Evolutionary conservation across 2,797 vertebrate genomes (phyloP).

Genomic region (Phalloptychus januarius): DNA sequence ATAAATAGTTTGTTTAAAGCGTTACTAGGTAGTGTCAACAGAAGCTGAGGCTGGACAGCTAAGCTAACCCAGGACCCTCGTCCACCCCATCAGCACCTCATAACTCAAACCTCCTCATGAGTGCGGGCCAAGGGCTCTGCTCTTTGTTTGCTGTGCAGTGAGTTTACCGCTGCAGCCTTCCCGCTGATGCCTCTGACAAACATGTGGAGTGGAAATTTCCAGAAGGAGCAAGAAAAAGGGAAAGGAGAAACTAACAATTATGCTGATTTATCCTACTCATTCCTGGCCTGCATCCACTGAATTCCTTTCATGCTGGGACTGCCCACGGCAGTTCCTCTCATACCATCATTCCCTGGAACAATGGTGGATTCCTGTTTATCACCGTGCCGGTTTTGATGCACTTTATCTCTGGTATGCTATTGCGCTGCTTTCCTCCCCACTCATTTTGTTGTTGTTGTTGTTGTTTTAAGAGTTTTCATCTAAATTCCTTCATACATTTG

Average conservation of each 20-base stretch:
- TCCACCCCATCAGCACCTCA: slow-evolving; percentile 58
- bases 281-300: slow-evolving; percentile 59
- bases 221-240: slow-evolving; percentile 45
- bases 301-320: slow-evolving; percentile 72
- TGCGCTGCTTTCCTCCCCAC: slow-evolving; percentile 56
- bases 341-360: slow-evolving; percentile 71
- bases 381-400: slow-evolving; percentile 56
- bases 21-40: slow-evolving; percentile 80
- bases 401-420: slow-evolving; percentile 64
- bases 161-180: slow-evolving; percentile 42
- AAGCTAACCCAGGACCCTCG: slow-evolving; percentile 29
- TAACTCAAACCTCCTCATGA: slow-evolving; percentile 50
- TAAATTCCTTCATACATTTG: background rate
- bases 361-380: slow-evolving; percentile 79
- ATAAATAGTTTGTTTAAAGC: slow-evolving; percentile 78
- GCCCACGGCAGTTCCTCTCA: slow-evolving; percentile 63
- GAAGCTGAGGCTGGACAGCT: slow-evolving; percentile 70
- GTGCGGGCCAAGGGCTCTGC: slow-evolving; percentile 50
- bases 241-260: slow-evolving; percentile 54
- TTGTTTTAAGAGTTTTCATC: background rate
- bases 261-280: slow-evolving; percentile 48
- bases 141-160: slow-evolving; percentile 46
- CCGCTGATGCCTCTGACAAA: slow-evolving; percentile 50
- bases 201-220: slow-evolving; percentile 72
- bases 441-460: slow-evolving; percentile 12